Conservation (phyloP, 2,888 invertebrate genomes). For the Entomobrya proxima region DNA sequence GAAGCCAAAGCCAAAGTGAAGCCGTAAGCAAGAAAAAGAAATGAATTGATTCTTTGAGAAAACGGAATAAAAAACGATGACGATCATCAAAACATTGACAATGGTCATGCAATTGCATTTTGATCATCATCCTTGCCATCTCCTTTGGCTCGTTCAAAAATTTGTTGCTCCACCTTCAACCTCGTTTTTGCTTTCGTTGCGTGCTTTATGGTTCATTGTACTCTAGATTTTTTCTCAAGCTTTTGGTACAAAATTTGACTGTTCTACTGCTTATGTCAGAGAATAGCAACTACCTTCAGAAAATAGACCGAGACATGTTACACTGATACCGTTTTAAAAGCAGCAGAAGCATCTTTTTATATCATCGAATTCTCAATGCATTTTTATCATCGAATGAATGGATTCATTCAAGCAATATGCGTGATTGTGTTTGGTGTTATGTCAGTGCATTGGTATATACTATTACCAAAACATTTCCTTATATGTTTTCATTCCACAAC, state of each 20-base stretch:
- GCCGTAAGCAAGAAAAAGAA: too few species aligned
- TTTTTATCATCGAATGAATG: conserved; percentile 8
- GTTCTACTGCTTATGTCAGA: too few species aligned
- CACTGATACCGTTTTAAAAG: too few species aligned
- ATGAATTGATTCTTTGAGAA: background rate
- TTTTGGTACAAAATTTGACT: too few species aligned
- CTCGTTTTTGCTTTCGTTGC: too few species aligned
- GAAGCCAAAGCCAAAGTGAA: background rate
- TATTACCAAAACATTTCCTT: background rate
- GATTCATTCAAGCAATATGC: background rate
- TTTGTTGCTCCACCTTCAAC: background rate
- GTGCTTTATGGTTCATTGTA: too few species aligned
- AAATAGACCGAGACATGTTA: too few species aligned
- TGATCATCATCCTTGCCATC: background rate
- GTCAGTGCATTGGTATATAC: background rate
- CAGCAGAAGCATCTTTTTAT: background rate
- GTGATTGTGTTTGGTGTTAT: background rate
- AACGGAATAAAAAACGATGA: background rate
- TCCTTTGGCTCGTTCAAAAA: too few species aligned
- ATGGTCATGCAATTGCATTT: conserved; percentile 15
- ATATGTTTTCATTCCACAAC: background rate
- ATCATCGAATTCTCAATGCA: background rate
- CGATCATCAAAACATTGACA: background rate
- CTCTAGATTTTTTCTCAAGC: too few species aligned
- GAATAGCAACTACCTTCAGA: too few species aligned